These are phyloP conservation scores for Galerucella calmariensis DNA, from an alignment of 2,888 invertebrate species.

Conservation along the genomic window DNA sequence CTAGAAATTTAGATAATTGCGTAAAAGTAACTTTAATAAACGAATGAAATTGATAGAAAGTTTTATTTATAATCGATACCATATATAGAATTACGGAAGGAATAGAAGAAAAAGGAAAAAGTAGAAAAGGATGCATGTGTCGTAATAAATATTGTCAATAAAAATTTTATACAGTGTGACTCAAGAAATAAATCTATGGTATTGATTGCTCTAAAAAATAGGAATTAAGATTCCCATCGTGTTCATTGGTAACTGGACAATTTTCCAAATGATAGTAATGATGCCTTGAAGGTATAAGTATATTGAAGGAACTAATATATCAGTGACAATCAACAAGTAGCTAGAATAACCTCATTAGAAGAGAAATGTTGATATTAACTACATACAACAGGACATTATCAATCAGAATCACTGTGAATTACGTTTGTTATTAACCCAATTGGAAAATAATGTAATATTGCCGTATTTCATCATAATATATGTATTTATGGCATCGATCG, in stretches of 20 bases:
- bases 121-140: neutral
- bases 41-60: neutral
- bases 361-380: neutral
- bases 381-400: neutral
- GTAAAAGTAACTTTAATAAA: no score
- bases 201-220: no score
- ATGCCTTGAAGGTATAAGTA: neutral
- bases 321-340: conserved; percentile 3
- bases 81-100: neutral
- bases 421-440: neutral
- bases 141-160: neutral
- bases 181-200: no score
- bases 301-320: neutral
- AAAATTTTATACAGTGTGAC: neutral
- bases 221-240: neutral
- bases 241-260: neutral
- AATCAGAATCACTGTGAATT: conserved; percentile 4
- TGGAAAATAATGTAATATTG: neutral
- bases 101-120: neutral
- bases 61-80: neutral
- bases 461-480: neutral
- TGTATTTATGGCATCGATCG: neutral
- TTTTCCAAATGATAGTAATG: neutral
- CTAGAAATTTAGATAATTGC: no score
- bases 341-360: neutral